Evolutionary conservation across 2,888 invertebrate species (phyloP), one percentile per base, ranked within the genome.

Genomic region (Lacanobia oleracea): DNA sequence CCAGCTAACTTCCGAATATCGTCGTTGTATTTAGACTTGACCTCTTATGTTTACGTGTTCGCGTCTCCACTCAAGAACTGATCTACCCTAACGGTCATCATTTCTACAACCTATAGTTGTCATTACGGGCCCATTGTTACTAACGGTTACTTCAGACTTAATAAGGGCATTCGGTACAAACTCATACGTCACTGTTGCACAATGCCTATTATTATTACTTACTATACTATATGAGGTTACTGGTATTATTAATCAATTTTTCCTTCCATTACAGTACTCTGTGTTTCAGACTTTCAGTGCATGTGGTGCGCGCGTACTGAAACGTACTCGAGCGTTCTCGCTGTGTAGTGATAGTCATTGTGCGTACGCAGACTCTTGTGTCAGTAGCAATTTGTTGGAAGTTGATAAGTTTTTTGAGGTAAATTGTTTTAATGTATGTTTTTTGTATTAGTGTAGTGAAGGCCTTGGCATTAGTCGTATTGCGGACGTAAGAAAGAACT

Each of bases 241-340:
- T 8, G 37, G 18, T 54, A n/a, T 43, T 67, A 67, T 64, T 56
- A 27, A 16, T 75, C 62, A 59, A 57, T 75, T 59, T 76, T 81
- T 75, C 40, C 53, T 43, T 54, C 43, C 23, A 56, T 21, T 64
- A 61, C 27, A 40, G 63, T 56, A n/a, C 27, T n/a, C 12, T 37
- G 33, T 23, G 80, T 27, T 60, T 67, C 33, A 33, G 33, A 33
- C 33, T 4, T 33, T 33, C 80, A 77, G 76, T 76, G 45, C 79
- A 48, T 50, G 8, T 7, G 62, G 82, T 84, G 73, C 84, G 45
- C 43, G 53, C 37, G 84, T 63, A 84, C 84, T 73, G 65, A 51
- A 27, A 51, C 23, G 7, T n/a, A 51, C 43, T 60, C 60, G 4
- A n/a, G 16, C 12, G 45, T 37, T 18, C 12, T 45, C n/a, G 16